Percentiles rank a stretch among this genome's conserved stretches.
phyloP scores from a whole-genome alignment of 2,797 vertebrate species.

The Mus spretus region DNA sequence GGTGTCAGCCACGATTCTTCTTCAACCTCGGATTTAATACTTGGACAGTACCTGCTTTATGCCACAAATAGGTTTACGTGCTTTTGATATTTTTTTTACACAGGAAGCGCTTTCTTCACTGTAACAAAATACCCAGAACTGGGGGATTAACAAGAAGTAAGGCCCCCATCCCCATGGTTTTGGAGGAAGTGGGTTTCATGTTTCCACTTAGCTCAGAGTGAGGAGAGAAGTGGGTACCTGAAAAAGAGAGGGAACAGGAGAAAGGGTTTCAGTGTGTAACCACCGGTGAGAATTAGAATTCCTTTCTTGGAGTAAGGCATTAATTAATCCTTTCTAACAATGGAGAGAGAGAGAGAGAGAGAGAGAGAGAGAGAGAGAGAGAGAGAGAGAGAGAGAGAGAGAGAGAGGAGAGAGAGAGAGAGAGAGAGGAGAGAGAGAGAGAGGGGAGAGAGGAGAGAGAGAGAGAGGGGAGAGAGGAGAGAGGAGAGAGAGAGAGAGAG shows the following conservation, averaged over 20 bases:
- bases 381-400: too few species aligned
- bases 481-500: too few species aligned
- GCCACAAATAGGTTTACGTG: background rate
- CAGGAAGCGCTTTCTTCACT: background rate
- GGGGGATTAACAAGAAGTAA: background rate
- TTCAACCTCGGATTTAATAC: background rate
- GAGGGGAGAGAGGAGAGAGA: too few species aligned
- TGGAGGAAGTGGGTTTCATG: background rate
- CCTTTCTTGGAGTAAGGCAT: background rate
- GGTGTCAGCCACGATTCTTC: background rate
- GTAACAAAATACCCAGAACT: background rate
- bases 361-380: too few species aligned
- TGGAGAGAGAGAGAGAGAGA: too few species aligned
- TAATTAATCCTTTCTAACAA: background rate
- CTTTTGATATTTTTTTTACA: constrained; percentile 9
- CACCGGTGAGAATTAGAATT: background rate
- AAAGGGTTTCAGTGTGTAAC: background rate
- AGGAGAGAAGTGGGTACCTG: background rate
- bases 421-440: too few species aligned
- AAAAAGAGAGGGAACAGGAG: background rate
- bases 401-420: too few species aligned
- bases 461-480: too few species aligned
- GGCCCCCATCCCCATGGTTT: background rate
- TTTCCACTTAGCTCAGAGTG: background rate
- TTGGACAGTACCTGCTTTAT: background rate